Evolutionary conservation across 1,140 invertebrate species (phyloP).

Genomic region (Dolichoris vasculosae): DNA sequence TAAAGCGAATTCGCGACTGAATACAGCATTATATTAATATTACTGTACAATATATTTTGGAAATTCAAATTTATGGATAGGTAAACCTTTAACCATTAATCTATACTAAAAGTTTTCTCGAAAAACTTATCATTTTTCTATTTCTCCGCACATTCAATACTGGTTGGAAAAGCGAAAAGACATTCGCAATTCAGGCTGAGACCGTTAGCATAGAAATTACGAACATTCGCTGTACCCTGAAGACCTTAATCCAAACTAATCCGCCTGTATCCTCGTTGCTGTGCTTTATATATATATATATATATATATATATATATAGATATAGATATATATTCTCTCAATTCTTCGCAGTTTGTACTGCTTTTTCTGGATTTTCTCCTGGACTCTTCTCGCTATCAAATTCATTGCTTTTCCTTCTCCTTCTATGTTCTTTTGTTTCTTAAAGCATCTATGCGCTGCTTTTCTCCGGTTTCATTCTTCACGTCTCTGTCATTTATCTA

Average conservation of each 20-base stretch:
- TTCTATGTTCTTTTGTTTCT: constrained; percentile 15
- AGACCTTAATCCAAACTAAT: constrained; percentile 52
- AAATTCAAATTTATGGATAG: neutral
- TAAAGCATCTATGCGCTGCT: neutral
- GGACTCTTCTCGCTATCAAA: constrained; percentile 39
- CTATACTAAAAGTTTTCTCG: neutral
- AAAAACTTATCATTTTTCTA: neutral
- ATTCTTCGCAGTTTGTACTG: constrained; percentile 7
- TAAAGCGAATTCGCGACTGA: too few species aligned
- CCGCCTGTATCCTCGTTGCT: constrained; percentile 32
- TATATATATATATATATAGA: neutral
- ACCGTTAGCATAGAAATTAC: constrained; percentile 46
- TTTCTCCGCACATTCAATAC: constrained; percentile 2
- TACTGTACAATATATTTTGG: neutral
- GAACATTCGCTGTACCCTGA: constrained; percentile 35
- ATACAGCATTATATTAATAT: neutral
- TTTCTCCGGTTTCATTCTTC: constrained; percentile 38
- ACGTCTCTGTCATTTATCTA: constrained; percentile 37
- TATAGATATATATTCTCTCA: neutral
- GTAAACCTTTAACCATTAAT: neutral
- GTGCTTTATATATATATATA: constrained; percentile 37
- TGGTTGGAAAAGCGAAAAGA: constrained; percentile 33
- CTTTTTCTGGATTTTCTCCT: constrained; percentile 18
- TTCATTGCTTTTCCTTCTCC: constrained; percentile 13
- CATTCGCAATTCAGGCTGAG: constrained; percentile 41